Evolutionary conservation across 2,797 vertebrate species (phyloP).

Genomic region (Poecilia velifera): DNA sequence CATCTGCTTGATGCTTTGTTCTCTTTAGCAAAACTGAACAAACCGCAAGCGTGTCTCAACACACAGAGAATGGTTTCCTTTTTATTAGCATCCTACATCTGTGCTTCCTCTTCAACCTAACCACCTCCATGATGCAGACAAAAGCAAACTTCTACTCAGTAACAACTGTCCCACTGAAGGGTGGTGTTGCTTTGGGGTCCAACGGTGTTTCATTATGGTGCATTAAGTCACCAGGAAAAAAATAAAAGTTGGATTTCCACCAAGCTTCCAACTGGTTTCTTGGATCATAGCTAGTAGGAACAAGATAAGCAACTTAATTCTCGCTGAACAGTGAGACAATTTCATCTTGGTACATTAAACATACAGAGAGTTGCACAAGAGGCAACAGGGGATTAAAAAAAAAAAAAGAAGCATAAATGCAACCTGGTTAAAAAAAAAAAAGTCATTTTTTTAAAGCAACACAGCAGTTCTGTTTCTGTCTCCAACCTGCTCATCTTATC

Average conservation of each 20-base stretch:
- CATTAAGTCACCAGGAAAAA: neutral
- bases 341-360: neutral
- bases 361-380: conserved; percentile 3
- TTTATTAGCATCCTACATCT: neutral
- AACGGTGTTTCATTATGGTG: neutral
- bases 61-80: neutral
- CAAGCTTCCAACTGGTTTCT: neutral
- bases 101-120: neutral
- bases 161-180: neutral
- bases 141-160: neutral
- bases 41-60: neutral
- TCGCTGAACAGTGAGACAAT: neutral
- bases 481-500: neutral
- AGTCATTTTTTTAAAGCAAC: conserved; percentile 6
- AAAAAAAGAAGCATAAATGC: conserved; percentile 5
- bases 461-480: conserved; percentile 14
- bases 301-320: neutral
- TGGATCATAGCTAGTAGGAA: neutral
- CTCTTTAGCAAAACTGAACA: neutral
- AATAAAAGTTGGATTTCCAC: neutral
- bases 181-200: neutral
- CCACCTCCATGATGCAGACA: neutral
- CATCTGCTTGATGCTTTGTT: neutral
- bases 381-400: neutral
- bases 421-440: neutral